Percentiles rank a stretch among this genome's conserved stretches.
Evolutionary conservation across 1,140 invertebrate genomes (phyloP).

Genomic region (Solenopsis fugax): DNA sequence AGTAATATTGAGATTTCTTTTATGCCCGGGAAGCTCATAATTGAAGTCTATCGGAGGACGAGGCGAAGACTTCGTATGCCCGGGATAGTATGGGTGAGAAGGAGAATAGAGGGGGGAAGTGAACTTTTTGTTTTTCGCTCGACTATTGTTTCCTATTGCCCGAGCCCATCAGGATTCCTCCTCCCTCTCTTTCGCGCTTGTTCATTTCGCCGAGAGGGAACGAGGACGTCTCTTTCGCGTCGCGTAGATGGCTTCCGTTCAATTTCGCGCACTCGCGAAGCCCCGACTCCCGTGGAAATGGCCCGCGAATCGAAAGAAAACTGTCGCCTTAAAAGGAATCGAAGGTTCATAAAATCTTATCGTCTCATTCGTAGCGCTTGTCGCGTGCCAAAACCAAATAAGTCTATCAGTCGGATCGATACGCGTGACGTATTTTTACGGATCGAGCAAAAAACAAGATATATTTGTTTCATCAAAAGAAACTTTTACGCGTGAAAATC

Average conservation of each 20-base stretch:
- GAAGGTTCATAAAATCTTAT: constrained; percentile 75
- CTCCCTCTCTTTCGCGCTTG: constrained; percentile 50
- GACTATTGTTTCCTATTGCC: constrained; percentile 85
- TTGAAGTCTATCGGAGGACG: constrained; percentile 85
- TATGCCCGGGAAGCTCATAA: constrained; percentile 84
- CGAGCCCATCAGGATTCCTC: constrained; percentile 68
- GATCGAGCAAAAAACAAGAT: not conserved
- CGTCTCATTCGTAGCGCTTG: constrained; percentile 4
- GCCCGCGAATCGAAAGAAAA: constrained; percentile 73
- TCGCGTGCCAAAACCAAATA: constrained; percentile 28
- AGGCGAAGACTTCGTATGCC: constrained; percentile 68
- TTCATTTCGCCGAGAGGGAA: constrained; percentile 65
- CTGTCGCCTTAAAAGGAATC: constrained; percentile 56
- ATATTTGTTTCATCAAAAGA: not conserved
- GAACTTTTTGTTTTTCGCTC: constrained; percentile 86
- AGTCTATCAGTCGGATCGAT: constrained; percentile 28
- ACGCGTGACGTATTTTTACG: not conserved
- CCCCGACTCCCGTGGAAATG: constrained; percentile 66
- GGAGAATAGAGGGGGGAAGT: constrained; percentile 53
- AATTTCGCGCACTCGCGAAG: constrained; percentile 79
- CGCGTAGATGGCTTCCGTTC: constrained; percentile 82
- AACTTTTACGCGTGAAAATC: not conserved
- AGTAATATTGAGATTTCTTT: constrained; percentile 87
- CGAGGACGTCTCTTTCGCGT: constrained; percentile 73
- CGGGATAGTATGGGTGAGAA: constrained; percentile 56